Percentiles rank a stretch among this genome's conserved stretches.
Evolutionary conservation across 2,888 invertebrate genomes (phyloP).

Genomic region (Plagodis dolabraria): DNA sequence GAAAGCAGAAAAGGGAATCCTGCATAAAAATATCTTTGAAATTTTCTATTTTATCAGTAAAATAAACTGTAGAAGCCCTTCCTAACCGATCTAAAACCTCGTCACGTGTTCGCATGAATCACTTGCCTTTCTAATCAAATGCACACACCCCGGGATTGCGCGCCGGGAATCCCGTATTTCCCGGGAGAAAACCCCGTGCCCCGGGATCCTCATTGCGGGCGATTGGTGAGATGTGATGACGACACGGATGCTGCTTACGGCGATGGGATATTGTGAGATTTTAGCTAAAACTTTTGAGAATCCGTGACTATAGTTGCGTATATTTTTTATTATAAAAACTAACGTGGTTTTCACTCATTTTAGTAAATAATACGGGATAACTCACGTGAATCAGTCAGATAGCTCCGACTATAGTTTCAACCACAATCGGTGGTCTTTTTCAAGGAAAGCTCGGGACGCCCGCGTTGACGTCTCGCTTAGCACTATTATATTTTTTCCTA

Average conservation of each 20-base stretch:
- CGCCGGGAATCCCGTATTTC: conserved; percentile 37
- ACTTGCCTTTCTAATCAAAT: conserved; percentile 48
- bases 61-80: background rate
- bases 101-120: conserved; percentile 47
- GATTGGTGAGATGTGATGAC: conserved; percentile 61
- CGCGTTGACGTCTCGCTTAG: too few relatives aligned
- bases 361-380: too few relatives aligned
- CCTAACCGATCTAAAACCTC: conserved; percentile 31
- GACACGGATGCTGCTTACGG: conserved; percentile 38
- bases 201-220: conserved; percentile 59
- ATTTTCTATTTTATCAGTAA: background rate
- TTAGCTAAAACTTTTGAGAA: conserved; percentile 1
- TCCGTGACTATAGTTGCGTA: background rate
- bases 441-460: too few relatives aligned
- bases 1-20: too few relatives aligned
- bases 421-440: too few relatives aligned
- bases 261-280: conserved; percentile 2
- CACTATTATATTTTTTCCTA: too few relatives aligned
- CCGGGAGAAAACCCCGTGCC: conserved; percentile 35
- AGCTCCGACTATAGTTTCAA: too few relatives aligned
- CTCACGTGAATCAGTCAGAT: too few relatives aligned
- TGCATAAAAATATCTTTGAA: too few relatives aligned
- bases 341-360: too few relatives aligned
- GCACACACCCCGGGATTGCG: conserved; percentile 45
- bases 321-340: too few relatives aligned